These are phyloP conservation scores for Laticauda laticaudata DNA, from an alignment of 2,113 vertebrate genomes.

Conservation along the genomic window DNA sequence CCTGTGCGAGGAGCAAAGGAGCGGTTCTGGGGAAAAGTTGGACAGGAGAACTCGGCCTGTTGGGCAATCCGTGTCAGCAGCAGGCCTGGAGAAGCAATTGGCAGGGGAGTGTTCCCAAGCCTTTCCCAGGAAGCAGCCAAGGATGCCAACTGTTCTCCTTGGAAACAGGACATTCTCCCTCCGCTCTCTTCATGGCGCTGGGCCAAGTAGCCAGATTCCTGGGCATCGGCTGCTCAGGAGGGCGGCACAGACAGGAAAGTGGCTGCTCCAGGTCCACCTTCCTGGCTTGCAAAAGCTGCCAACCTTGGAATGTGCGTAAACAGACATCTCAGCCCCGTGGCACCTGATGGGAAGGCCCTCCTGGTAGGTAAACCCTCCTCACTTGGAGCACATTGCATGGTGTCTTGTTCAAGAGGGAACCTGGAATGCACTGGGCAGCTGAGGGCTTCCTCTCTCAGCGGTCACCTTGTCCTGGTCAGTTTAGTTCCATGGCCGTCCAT, in stretches of 20 bases:
- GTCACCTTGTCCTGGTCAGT: background rate
- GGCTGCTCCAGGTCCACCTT: background rate
- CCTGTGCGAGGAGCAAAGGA: background rate
- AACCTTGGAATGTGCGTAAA: background rate
- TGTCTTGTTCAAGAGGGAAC: background rate
- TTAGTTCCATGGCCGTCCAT: background rate
- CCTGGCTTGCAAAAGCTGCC: background rate
- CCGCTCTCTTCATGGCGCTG: background rate
- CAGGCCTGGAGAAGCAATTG: background rate
- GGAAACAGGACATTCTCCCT: background rate
- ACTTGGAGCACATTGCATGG: background rate
- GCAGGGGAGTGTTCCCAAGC: background rate
- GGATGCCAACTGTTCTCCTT: conserved; percentile 6
- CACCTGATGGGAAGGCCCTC: background rate
- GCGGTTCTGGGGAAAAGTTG: too few relatives aligned
- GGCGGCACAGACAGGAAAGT: background rate
- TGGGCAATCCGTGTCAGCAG: background rate
- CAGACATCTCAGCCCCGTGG: background rate
- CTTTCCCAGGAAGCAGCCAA: background rate
- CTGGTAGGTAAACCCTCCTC: background rate
- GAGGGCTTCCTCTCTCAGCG: background rate
- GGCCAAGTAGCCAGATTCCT: background rate
- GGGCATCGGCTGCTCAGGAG: background rate
- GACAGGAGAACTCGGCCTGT: background rate
- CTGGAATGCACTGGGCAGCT: background rate